Conservation (phyloP, 2,888 invertebrate species). For the Tuberolachnus salignus region DNA sequence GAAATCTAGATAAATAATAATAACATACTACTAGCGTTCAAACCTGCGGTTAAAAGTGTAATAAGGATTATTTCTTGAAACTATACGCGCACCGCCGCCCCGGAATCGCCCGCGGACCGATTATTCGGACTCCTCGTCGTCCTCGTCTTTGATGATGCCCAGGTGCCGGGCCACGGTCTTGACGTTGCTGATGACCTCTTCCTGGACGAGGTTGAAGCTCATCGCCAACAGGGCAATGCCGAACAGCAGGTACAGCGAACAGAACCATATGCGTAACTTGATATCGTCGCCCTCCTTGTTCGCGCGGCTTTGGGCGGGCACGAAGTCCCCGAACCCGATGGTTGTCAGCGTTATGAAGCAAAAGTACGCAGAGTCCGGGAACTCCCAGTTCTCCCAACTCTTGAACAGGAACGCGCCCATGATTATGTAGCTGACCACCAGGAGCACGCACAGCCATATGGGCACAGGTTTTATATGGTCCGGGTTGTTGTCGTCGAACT, state of each 20-base stretch:
- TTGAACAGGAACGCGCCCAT: slow-evolving; percentile 86
- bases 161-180: slow-evolving; percentile 83
- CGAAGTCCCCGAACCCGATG: slow-evolving; percentile 91
- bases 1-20: too few species aligned
- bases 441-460: slow-evolving; percentile 85
- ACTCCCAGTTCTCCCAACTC: slow-evolving; percentile 85
- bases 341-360: slow-evolving; percentile 93
- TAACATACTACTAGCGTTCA: too few species aligned
- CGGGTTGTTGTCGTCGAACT: slow-evolving; percentile 68
- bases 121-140: slow-evolving; percentile 56
- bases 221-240: slow-evolving; percentile 93
- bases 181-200: slow-evolving; percentile 88
- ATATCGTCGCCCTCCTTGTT: slow-evolving; percentile 62
- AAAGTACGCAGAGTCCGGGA: slow-evolving; percentile 88
- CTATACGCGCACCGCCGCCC: too few species aligned
- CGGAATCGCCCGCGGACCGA: too few species aligned
- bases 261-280: slow-evolving; percentile 77
- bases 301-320: slow-evolving; percentile 76
- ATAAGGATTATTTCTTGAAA: not conserved
- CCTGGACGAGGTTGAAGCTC: slow-evolving; percentile 96
- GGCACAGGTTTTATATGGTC: slow-evolving; percentile 77
- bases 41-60: not conserved
- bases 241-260: slow-evolving; percentile 89
- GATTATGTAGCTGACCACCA: slow-evolving; percentile 87
- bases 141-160: slow-evolving; percentile 76